Evolutionary conservation across 64 coral and sea anemone genomes (phyloP).

Genomic region (Montipora efflorescens): DNA sequence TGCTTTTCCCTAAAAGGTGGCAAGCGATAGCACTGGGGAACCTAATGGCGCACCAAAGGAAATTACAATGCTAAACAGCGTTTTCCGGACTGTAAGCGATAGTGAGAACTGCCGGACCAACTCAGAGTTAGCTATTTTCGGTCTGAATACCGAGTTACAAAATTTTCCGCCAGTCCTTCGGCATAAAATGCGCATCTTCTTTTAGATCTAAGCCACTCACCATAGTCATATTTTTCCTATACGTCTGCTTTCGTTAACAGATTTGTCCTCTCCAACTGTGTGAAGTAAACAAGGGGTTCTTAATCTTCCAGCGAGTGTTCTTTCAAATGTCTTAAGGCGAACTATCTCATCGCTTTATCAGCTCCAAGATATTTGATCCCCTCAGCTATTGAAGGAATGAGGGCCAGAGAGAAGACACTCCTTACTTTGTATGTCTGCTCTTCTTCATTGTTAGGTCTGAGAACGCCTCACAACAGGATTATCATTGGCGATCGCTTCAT

Average conservation of each 20-base stretch:
- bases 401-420: neutral
- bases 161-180: neutral
- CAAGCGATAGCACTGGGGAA: neutral
- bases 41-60: neutral
- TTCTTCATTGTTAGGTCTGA: neutral
- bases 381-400: neutral
- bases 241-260: constrained; percentile 27
- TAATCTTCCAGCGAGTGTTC: constrained; percentile 30
- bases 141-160: neutral
- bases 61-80: neutral
- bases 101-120: neutral
- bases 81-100: neutral
- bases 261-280: constrained; percentile 20
- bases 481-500: constrained; percentile 4
- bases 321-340: constrained; percentile 46
- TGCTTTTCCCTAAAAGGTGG: no score
- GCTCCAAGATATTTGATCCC: constrained; percentile 32
- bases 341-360: constrained; percentile 59
- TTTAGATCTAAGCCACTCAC: neutral
- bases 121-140: neutral
- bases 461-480: neutral
- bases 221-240: neutral
- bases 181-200: neutral
- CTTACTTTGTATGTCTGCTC: neutral
- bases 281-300: constrained; percentile 24